Percentiles rank a stretch among this genome's conserved stretches.
Evolutionary conservation across 2,113 vertebrate genomes (phyloP).

Genomic region (Bubalus kerabau): DNA sequence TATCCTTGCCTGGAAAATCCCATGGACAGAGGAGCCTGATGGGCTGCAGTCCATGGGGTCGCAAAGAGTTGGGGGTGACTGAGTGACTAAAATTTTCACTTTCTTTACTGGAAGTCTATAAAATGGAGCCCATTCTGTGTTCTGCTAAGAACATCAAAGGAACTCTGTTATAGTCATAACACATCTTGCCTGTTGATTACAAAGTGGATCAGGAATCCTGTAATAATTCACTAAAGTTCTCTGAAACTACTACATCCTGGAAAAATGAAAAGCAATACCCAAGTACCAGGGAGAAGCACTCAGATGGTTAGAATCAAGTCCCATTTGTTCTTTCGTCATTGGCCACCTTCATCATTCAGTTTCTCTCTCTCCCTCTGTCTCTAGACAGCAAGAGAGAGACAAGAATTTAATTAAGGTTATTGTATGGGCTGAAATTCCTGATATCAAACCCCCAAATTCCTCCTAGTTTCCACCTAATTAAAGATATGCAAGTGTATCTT

Average conservation of each 20-base stretch:
- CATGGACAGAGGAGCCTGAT: neutral
- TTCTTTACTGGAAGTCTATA: neutral
- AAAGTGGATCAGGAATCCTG: neutral
- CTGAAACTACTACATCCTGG: neutral
- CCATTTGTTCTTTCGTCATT: neutral
- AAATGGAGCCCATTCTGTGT: neutral
- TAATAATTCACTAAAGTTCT: neutral
- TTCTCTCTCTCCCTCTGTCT: neutral
- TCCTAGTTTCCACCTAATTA: neutral
- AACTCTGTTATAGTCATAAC: neutral
- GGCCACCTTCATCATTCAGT: neutral
- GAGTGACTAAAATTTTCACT: neutral
- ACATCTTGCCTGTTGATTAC: neutral
- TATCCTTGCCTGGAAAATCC: neutral
- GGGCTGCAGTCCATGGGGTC: neutral
- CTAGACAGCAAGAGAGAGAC: neutral
- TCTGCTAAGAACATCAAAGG: neutral
- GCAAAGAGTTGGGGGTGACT: neutral
- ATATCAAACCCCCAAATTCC: neutral
- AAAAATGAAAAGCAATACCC: neutral
- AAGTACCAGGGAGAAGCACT: neutral
- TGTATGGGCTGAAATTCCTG: neutral
- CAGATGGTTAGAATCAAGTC: neutral
- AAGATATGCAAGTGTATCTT: neutral
- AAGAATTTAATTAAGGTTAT: neutral